Evolutionary conservation across 2,113 vertebrate genomes (phyloP).

Genomic region (Nothobranchius furzeri): DNA sequence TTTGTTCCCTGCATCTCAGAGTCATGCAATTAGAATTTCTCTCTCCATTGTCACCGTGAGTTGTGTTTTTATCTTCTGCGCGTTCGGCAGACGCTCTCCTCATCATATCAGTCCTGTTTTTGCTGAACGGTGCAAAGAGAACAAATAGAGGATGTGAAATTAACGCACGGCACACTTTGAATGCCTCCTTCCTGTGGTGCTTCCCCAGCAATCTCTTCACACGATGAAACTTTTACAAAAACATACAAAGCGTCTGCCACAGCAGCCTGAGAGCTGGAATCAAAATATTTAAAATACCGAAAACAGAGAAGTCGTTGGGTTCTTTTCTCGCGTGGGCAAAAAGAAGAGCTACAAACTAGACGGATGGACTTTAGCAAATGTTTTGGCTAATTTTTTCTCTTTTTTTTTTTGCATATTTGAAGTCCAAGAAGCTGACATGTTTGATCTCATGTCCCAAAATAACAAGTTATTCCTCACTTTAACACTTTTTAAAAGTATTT

Average conservation of each 20-base stretch:
- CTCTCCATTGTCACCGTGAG: too few relatives aligned
- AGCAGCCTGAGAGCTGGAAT: not conserved
- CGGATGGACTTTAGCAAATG: not conserved
- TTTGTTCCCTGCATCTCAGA: slow-evolving; percentile 2
- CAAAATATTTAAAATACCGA: not conserved
- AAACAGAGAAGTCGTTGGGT: not conserved
- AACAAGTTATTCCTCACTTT: slow-evolving; percentile 4
- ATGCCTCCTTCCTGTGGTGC: slow-evolving; percentile 36
- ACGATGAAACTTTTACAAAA: slow-evolving; percentile 13
- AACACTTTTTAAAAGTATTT: slow-evolving; percentile 14
- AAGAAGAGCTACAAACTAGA: not conserved
- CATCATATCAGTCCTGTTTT: not conserved
- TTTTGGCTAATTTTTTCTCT: not conserved
- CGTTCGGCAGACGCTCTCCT: not conserved
- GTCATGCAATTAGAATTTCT: too few relatives aligned
- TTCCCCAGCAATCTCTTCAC: slow-evolving; percentile 38
- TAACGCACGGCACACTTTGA: slow-evolving; percentile 33
- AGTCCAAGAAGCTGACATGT: slow-evolving; percentile 7
- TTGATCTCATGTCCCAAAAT: slow-evolving; percentile 12
- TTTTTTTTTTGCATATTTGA: not conserved
- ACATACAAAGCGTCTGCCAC: not conserved
- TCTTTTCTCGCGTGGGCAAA: not conserved
- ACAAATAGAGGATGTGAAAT: slow-evolving; percentile 54
- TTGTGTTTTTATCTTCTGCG: too few relatives aligned
- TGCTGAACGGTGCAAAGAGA: not conserved